Evolutionary conservation across 2,113 vertebrate species (phyloP).

Genomic region (Sinocyclocheilus rhinocerous): DNA sequence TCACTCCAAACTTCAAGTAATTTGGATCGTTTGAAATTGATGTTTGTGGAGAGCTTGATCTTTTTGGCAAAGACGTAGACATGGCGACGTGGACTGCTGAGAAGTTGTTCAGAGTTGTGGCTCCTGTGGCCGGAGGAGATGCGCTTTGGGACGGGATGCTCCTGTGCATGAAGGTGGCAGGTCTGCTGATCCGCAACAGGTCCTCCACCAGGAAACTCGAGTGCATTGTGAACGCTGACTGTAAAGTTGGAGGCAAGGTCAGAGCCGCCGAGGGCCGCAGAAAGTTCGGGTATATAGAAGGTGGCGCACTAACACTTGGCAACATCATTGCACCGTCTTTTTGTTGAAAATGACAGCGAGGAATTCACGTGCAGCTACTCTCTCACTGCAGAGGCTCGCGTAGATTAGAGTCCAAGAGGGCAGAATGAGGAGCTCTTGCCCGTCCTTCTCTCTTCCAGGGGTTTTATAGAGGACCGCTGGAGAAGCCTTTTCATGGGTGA

Average conservation of each 20-base stretch:
- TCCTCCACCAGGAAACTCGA: slow-evolving; percentile 94
- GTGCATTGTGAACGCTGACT: slow-evolving; percentile 79
- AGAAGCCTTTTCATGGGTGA: slow-evolving; percentile 82
- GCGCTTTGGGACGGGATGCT: slow-evolving; percentile 70
- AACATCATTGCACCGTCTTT: slow-evolving; percentile 84
- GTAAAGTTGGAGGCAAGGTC: slow-evolving; percentile 82
- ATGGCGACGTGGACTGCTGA: slow-evolving; percentile 68
- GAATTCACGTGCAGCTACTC: neutral
- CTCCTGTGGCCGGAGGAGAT: slow-evolving; percentile 72
- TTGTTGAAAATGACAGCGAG: neutral
- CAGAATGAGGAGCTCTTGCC: slow-evolving; percentile 28
- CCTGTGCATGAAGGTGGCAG: slow-evolving; percentile 79
- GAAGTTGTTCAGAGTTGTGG: slow-evolving; percentile 65
- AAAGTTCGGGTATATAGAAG: slow-evolving; percentile 87
- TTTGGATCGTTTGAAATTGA: slow-evolving; percentile 75
- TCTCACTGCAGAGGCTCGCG: slow-evolving; percentile 54
- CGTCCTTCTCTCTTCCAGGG: slow-evolving; percentile 63
- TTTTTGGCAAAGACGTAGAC: slow-evolving; percentile 61
- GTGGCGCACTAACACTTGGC: slow-evolving; percentile 85
- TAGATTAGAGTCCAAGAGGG: slow-evolving; percentile 52
- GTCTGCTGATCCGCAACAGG: slow-evolving; percentile 85
- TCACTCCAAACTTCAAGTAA: slow-evolving; percentile 95
- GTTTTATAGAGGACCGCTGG: slow-evolving; percentile 85
- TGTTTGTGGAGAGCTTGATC: slow-evolving; percentile 71
- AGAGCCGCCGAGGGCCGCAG: slow-evolving; percentile 84